These are phyloP conservation scores for Steinernema khuongi DNA, from an alignment of 1,140 invertebrate genomes.

Conservation along the genomic window DNA sequence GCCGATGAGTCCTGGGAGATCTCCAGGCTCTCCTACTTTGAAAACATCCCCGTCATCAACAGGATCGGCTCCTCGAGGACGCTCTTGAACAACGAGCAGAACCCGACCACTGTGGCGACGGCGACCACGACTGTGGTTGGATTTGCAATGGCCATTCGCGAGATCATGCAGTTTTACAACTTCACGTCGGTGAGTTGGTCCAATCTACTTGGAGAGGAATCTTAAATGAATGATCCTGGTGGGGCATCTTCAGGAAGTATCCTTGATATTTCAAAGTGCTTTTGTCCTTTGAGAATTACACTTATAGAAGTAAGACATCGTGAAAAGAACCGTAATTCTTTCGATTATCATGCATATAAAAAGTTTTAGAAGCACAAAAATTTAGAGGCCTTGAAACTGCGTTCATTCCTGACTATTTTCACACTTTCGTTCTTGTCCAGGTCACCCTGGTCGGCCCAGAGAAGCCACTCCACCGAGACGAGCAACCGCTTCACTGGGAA, in stretches of 20 bases:
- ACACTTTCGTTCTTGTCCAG: not conserved
- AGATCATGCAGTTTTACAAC: not conserved
- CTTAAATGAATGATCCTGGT: no score
- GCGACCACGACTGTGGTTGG: not conserved
- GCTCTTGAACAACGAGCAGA: not conserved
- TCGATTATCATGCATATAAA: no score
- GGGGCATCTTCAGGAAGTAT: no score
- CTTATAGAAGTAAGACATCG: no score
- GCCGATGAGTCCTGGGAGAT: not conserved
- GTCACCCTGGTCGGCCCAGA: not conserved
- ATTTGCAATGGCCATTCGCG: not conserved
- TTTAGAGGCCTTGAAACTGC: not conserved
- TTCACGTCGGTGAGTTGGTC: not conserved
- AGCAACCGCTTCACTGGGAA: not conserved
- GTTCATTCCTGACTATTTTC: not conserved
- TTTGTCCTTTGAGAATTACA: no score
- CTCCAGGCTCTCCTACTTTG: not conserved
- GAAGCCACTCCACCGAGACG: not conserved
- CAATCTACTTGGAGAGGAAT: no score
- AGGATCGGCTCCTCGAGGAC: not conserved
- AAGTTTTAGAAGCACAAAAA: not conserved
- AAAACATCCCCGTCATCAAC: not conserved
- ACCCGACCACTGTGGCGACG: not conserved
- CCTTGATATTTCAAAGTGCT: no score
- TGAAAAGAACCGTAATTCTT: no score